Conservation (phyloP, 2,888 invertebrate species). For the Apoda limacodes region DNA sequence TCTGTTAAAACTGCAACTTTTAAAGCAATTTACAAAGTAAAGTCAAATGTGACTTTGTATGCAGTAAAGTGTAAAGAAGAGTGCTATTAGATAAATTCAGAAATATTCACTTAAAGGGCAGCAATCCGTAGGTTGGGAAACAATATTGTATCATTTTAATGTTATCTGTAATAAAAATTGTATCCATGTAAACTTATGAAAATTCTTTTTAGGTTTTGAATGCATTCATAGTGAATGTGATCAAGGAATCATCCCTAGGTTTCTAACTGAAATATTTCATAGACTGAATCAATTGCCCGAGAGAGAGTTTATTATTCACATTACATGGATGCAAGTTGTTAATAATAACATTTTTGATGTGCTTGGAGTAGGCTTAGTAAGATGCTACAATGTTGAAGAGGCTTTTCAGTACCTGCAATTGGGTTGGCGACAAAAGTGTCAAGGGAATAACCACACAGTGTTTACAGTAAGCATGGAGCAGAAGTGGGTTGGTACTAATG, state of each 20-base stretch:
- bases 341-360: slow-evolving; percentile 74
- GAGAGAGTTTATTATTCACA: slow-evolving; percentile 73
- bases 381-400: slow-evolving; percentile 75
- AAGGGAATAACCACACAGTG: slow-evolving; percentile 73
- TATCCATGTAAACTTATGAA: slow-evolving; percentile 2
- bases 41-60: too few relatives aligned
- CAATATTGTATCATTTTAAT: too few relatives aligned
- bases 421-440: slow-evolving; percentile 71
- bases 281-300: slow-evolving; percentile 74
- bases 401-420: slow-evolving; percentile 78
- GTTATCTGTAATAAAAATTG: slow-evolving; percentile 1
- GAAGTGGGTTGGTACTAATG: slow-evolving; percentile 77
- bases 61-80: too few relatives aligned
- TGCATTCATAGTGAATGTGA: slow-evolving; percentile 74
- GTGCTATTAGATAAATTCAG: too few relatives aligned
- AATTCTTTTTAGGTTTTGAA: slow-evolving; percentile 50
- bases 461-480: slow-evolving; percentile 82
- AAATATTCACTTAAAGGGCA: too few relatives aligned
- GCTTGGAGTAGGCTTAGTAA: slow-evolving; percentile 64
- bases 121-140: too few relatives aligned
- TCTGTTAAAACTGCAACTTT: too few relatives aligned
- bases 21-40: too few relatives aligned
- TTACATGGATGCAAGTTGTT: slow-evolving; percentile 80
- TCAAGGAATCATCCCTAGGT: slow-evolving; percentile 78
- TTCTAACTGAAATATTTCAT: slow-evolving; percentile 77